Evolutionary conservation across 2,888 invertebrate genomes (phyloP), one percentile per base, ranked within the genome.

Genomic region (Andricus curvator): DNA sequence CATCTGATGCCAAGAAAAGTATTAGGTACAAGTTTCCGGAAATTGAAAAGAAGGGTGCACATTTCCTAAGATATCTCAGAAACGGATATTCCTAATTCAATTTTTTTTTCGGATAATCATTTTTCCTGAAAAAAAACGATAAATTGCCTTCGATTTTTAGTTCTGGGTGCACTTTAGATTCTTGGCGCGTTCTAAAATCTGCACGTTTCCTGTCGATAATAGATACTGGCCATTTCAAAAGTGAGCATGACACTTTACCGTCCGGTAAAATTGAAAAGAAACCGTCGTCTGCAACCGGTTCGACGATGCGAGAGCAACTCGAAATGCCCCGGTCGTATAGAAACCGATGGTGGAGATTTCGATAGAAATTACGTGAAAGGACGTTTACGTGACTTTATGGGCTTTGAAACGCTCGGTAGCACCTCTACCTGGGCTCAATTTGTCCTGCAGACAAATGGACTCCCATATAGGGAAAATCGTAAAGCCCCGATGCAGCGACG

Each of bases 391-490:
- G 66, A 66, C 66, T 66, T 66, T 66, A 66, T 66, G 29, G 66
- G 66, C 37, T 66, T 37, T 37, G 37, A 66, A 66, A 66, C 33
- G 66, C 20, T 66, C 66, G 20, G 66, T 33, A 37, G n/a, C 37
- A 60, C 60, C 60, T 60, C 60, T 22, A 60, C 60, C 22, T 60
- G 60, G 22, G 11, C 60, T 60, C 60, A 9, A 66, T 66, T 66
- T 66, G 37, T 66, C 66, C 66, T 51, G 66, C 77, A 65, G 78
- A 81, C 64, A 68, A 80, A 81, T 78, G 81, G 79, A 65, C 64
- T 65, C 17, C 48, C 37, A 66, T 65, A 65, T 33, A 29, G 17
- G 29, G 13, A 15, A 77, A 65, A 37, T 41, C 78, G 66, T 60
- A 41, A 37, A 37, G 37, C 29, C 56, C 78, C 37, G 78, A 17